phyloP scores from a whole-genome alignment of 2,888 invertebrate species.

The Temnothorax rugatulus region DNA sequence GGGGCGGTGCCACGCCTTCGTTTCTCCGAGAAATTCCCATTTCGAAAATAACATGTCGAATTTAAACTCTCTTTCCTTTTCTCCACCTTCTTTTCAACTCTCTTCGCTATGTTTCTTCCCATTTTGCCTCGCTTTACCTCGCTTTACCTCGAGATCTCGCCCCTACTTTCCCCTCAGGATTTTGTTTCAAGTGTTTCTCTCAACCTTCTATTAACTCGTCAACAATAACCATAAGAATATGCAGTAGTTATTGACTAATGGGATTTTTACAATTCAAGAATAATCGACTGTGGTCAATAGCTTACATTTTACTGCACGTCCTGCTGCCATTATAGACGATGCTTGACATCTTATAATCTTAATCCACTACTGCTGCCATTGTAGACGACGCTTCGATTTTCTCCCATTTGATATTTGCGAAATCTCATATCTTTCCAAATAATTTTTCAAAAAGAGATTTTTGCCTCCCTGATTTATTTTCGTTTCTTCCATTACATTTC shows the following conservation, averaged over 20 bases:
- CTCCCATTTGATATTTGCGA: background rate
- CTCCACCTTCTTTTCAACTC: background rate
- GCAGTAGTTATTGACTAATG: no score
- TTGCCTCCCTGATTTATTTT: background rate
- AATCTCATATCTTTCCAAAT: background rate
- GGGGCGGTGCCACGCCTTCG: conserved; percentile 78
- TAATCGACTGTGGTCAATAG: no score
- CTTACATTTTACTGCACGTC: no score
- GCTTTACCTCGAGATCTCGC: background rate
- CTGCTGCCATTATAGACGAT: no score
- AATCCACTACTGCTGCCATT: no score
- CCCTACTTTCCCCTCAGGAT: background rate
- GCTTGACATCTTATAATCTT: no score
- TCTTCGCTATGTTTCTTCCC: background rate
- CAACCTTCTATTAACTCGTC: background rate
- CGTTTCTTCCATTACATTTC: background rate
- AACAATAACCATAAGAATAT: no score
- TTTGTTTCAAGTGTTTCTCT: background rate
- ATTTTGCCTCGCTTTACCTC: accelerated
- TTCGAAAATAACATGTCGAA: background rate
- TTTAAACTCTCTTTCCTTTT: background rate
- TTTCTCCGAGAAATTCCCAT: background rate
- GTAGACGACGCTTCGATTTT: no score
- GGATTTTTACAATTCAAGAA: no score
- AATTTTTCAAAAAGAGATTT: background rate